Percentiles rank a stretch among this genome's conserved stretches.
These are phyloP conservation scores for Lanius collurio DNA, from an alignment of 2,113 vertebrate species.

Conservation along the genomic window DNA sequence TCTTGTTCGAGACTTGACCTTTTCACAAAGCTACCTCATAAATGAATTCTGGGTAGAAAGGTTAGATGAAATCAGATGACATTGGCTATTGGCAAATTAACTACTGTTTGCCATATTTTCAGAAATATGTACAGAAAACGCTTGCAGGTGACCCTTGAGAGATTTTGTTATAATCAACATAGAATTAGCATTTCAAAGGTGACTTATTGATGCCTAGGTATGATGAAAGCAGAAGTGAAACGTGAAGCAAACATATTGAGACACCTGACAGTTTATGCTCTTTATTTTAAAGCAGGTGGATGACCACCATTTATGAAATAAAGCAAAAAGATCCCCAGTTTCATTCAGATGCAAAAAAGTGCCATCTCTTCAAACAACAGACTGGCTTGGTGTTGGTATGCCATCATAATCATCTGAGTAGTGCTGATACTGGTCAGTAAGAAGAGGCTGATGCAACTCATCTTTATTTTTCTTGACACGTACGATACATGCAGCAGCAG, in stretches of 20 bases:
- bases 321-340: conserved; percentile 26
- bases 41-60: neutral
- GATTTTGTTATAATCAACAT: neutral
- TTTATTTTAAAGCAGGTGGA: conserved; percentile 37
- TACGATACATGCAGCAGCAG: conserved; percentile 76
- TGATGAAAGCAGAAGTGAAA: neutral
- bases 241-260: neutral
- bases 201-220: neutral
- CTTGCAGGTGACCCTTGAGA: neutral
- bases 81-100: neutral
- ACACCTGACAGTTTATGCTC: conserved; percentile 19
- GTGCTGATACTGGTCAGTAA: conserved; percentile 88
- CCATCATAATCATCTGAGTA: conserved; percentile 87
- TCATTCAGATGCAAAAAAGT: neutral
- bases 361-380: conserved; percentile 76
- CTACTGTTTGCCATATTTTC: neutral
- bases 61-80: neutral
- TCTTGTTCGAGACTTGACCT: neutral
- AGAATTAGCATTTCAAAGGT: neutral
- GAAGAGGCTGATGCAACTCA: conserved; percentile 88
- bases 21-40: neutral
- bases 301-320: conserved; percentile 17
- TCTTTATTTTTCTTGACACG: conserved; percentile 74
- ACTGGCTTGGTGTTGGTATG: conserved; percentile 80
- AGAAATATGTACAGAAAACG: neutral